Evolutionary conservation across 2,797 vertebrate genomes (phyloP), one percentile per base, ranked within the genome.

Genomic region (Chrysocyon brachyurus): DNA sequence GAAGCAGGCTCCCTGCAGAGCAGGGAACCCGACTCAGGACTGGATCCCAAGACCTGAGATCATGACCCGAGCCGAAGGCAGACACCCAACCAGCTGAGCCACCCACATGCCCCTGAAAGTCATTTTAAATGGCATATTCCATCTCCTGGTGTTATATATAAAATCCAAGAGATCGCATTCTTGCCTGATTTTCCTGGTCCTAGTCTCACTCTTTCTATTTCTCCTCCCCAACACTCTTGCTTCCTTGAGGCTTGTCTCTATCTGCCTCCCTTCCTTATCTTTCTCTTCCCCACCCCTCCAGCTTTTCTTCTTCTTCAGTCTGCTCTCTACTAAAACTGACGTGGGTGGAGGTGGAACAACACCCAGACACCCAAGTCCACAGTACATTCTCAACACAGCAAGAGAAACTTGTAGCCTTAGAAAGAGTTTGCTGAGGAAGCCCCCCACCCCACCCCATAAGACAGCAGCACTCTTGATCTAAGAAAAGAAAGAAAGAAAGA

Each of bases 271-370:
- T 63, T 63, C 64, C 15, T 93, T 46, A 68, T 46, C 64, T 82
- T 31, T 46, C 40, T 59, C 16, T 3, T 3, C 11, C 2, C 12
- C 36, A 16, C 40, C 1, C 17, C 22, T 28, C 46, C 24, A 52
- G 7, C 12, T 40, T 93, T 64, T 70, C 87, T 83, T 54, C 24
- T 46, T 31, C 82, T 84, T 84, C 28, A 7, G 9, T 78, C 52
- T 17, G 36, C 79, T 94, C 66, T 85, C 77, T 61, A 26, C 12
- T 36, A 93, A 97, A 91, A 97, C 93, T 85, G 21, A 46, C 33
- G 36, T 92, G 78, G 81, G 92, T 93, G 83, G 83, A 64, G 26
- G 33, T 54, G 57, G 75, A 79, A 61, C 46, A 63, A 81, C 33
- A 78, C 33, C 24, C 72, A 68, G 81, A 73, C 54, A 73, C 61